These are phyloP conservation scores for Gerris lacustris DNA, from an alignment of 2,888 invertebrate species.

Conservation along the genomic window DNA sequence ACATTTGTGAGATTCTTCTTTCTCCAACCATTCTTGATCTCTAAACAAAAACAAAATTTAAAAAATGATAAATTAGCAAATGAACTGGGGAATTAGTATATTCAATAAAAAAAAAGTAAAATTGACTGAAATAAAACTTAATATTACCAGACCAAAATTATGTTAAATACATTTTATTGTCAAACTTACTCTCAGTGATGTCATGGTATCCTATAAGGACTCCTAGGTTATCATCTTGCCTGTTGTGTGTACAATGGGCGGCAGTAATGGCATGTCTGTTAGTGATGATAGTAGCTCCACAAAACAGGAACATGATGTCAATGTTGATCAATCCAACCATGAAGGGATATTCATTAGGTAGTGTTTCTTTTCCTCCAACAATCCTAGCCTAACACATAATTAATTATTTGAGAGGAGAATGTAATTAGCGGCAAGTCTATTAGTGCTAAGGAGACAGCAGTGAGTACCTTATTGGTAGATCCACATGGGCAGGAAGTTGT, in stretches of 20 bases:
- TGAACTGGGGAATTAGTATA: too few relatives aligned
- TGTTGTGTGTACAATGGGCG: slow-evolving; percentile 21
- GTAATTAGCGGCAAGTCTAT: too few relatives aligned
- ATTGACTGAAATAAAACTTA: too few relatives aligned
- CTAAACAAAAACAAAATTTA: neutral
- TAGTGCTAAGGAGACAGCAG: too few relatives aligned
- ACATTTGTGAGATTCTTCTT: neutral
- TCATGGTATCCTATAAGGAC: slow-evolving; percentile 21
- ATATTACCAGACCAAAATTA: too few relatives aligned
- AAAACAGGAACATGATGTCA: slow-evolving; percentile 15
- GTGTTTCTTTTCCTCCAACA: slow-evolving; percentile 21
- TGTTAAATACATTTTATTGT: too few relatives aligned
- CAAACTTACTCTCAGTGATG: neutral
- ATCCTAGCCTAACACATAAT: slow-evolving; percentile 18
- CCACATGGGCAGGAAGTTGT: slow-evolving; percentile 6
- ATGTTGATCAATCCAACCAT: slow-evolving; percentile 15
- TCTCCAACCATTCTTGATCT: neutral
- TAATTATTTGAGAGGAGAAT: neutral
- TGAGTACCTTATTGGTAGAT: neutral
- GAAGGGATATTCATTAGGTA: slow-evolving; percentile 20
- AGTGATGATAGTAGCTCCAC: slow-evolving; percentile 21
- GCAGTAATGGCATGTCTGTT: slow-evolving; percentile 21
- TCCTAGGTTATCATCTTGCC: slow-evolving; percentile 13
- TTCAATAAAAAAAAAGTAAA: too few relatives aligned
- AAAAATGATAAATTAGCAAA: too few relatives aligned